phyloP scores from a whole-genome alignment of 2,888 invertebrate species.

The Caenorhabditis becei region DNA sequence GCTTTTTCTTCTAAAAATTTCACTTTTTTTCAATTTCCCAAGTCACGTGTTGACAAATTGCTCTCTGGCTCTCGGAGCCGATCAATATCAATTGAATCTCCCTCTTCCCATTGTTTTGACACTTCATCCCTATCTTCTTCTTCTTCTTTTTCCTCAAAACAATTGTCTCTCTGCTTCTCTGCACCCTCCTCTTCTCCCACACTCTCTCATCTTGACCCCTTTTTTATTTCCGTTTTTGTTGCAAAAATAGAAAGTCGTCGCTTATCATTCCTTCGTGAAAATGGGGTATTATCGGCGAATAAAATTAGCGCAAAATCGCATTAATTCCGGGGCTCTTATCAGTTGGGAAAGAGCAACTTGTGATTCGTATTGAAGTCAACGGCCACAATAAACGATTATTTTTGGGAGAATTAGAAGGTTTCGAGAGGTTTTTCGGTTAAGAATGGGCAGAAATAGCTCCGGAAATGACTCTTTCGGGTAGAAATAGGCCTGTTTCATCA shows the following conservation, averaged over 20 bases:
- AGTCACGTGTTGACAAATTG: neutral
- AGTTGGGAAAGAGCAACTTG: neutral
- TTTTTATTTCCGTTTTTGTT: neutral
- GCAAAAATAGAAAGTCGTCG: neutral
- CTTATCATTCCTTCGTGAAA: constrained; percentile 36
- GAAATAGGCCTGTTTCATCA: no score
- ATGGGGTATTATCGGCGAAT: constrained; percentile 19
- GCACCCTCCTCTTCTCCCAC: neutral
- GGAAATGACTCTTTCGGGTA: no score
- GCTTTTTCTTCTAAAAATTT: constrained; percentile 11
- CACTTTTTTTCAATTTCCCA: neutral
- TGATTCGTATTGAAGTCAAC: neutral
- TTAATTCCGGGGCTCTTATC: constrained; percentile 15
- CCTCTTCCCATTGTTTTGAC: constrained; percentile 6
- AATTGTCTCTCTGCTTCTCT: constrained; percentile 2
- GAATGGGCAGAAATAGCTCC: no score
- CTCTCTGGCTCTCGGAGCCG: constrained; percentile 20
- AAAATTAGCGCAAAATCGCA: constrained; percentile 42
- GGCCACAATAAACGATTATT: no score
- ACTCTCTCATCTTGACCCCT: constrained; percentile 12
- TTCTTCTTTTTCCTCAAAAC: constrained; percentile 7
- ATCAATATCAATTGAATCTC: constrained; percentile 5
- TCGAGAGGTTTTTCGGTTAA: no score
- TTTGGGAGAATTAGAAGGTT: no score
- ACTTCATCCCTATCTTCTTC: constrained; percentile 10